Evolutionary conservation across 1,140 invertebrate genomes (phyloP).

Genomic region (Ditylenchus dipsaci): DNA sequence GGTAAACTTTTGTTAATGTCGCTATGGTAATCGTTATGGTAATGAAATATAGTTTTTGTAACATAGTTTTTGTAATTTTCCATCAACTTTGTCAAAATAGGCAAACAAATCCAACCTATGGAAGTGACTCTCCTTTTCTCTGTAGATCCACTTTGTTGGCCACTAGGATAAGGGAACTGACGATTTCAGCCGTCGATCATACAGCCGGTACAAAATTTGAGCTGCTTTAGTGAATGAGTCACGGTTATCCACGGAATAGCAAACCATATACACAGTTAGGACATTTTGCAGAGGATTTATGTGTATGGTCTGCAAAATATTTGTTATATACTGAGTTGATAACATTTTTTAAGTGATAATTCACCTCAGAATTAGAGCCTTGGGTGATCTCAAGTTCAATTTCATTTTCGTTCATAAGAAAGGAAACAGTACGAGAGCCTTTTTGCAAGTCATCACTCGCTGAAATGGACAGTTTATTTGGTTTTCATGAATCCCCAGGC

Average conservation of each 20-base stretch:
- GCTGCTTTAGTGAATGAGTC: slow-evolving; percentile 47
- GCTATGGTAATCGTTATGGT: too few relatives aligned
- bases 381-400: slow-evolving; percentile 45
- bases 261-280: slow-evolving; percentile 14
- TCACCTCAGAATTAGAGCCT: slow-evolving; percentile 20
- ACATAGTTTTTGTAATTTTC: too few relatives aligned
- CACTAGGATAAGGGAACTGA: slow-evolving; percentile 35
- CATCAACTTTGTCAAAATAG: too few relatives aligned
- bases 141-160: slow-evolving; percentile 49
- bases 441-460: slow-evolving; percentile 31
- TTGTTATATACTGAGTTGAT: too few relatives aligned
- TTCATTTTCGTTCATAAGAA: slow-evolving; percentile 47
- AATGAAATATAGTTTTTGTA: too few relatives aligned
- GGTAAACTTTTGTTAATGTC: too few relatives aligned
- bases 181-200: slow-evolving; percentile 22
- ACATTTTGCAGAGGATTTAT: slow-evolving; percentile 24
- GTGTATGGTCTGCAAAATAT: too few relatives aligned
- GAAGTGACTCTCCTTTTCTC: slow-evolving; percentile 39
- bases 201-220: slow-evolving; percentile 44
- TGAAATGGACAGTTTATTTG: too few relatives aligned
- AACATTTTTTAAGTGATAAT: too few relatives aligned
- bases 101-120: slow-evolving; percentile 38
- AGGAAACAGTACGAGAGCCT: slow-evolving; percentile 28
- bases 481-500: too few relatives aligned
- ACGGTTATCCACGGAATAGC: slow-evolving; percentile 46